Conservation (phyloP, 2,888 invertebrate species). For the Vanessa cardui region DNA sequence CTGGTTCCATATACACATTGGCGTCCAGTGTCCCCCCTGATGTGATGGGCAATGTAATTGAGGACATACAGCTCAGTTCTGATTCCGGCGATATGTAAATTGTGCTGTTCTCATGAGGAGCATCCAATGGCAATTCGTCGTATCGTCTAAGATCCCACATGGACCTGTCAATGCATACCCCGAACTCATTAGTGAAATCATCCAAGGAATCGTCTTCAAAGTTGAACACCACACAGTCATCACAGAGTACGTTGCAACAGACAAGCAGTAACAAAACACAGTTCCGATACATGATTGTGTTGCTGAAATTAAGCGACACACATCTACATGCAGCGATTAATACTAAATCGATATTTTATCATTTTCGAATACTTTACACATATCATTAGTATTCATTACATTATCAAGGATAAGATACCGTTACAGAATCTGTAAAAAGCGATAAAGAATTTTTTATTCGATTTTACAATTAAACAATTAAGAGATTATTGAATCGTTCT, state of each 20-base stretch:
- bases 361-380: constrained; percentile 33
- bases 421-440: constrained; percentile 37
- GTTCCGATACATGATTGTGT: constrained; percentile 20
- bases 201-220: constrained; percentile 53
- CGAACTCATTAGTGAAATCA: constrained; percentile 34
- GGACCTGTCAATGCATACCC: constrained; percentile 45
- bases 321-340: constrained; percentile 23
- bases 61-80: constrained; percentile 51
- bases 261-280: constrained; percentile 31
- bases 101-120: constrained; percentile 45
- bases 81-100: constrained; percentile 50
- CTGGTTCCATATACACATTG: constrained; percentile 48
- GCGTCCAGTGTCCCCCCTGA: constrained; percentile 51
- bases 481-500: background rate
- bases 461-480: constrained; percentile 27
- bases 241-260: constrained; percentile 27
- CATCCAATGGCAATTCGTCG: constrained; percentile 43
- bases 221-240: constrained; percentile 51
- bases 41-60: constrained; percentile 50
- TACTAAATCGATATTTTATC: constrained; percentile 40
- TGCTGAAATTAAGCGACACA: background rate
- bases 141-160: constrained; percentile 54
- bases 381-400: constrained; percentile 43
- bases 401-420: constrained; percentile 48
- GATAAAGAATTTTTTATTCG: constrained; percentile 30